These are phyloP conservation scores for Dermolepida albohirtum DNA, from an alignment of 2,888 invertebrate species.

Conservation along the genomic window DNA sequence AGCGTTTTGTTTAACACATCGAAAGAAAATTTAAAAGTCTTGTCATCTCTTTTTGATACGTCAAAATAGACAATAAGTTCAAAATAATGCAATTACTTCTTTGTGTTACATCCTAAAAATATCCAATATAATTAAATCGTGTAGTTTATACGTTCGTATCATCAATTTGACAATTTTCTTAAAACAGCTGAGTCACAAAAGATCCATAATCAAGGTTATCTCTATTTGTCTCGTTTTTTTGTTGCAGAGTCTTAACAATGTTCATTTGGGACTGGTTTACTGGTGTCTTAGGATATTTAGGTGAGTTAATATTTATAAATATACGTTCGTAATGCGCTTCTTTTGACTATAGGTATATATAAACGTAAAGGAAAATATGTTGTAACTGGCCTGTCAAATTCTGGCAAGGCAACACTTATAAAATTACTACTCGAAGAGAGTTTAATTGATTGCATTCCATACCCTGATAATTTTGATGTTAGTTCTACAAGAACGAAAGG, in stretches of 20 bases:
- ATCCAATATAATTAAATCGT: constrained; percentile 14
- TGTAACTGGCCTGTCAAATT: constrained; percentile 62
- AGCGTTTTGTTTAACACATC: background rate
- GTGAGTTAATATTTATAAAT: constrained; percentile 69
- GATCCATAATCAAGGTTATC: constrained; percentile 49
- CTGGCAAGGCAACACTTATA: constrained; percentile 64
- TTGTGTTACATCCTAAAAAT: background rate
- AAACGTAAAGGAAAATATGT: constrained; percentile 61
- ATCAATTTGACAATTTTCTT: constrained; percentile 22
- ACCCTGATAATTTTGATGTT: constrained; percentile 42
- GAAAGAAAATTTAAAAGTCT: constrained; percentile 33
- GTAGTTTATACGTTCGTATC: constrained; percentile 4
- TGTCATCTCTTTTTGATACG: constrained; percentile 10
- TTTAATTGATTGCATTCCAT: constrained; percentile 62
- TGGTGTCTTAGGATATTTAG: constrained; percentile 92
- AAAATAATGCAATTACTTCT: constrained; percentile 24
- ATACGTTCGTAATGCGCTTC: constrained; percentile 29
- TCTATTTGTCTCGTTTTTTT: constrained; percentile 45
- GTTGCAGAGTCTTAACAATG: constrained; percentile 69
- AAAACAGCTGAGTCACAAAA: constrained; percentile 52
- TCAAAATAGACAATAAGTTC: constrained; percentile 21
- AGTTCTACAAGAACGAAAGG: constrained; percentile 19
- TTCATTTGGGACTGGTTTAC: constrained; percentile 98
- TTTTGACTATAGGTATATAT: constrained; percentile 51
- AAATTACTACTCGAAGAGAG: constrained; percentile 62